A percentile compares a stretch with the other conserved stretches of the same genome.
Evolutionary conservation across 2,797 vertebrate genomes (phyloP).

Genomic region (Aythya fuligula): DNA sequence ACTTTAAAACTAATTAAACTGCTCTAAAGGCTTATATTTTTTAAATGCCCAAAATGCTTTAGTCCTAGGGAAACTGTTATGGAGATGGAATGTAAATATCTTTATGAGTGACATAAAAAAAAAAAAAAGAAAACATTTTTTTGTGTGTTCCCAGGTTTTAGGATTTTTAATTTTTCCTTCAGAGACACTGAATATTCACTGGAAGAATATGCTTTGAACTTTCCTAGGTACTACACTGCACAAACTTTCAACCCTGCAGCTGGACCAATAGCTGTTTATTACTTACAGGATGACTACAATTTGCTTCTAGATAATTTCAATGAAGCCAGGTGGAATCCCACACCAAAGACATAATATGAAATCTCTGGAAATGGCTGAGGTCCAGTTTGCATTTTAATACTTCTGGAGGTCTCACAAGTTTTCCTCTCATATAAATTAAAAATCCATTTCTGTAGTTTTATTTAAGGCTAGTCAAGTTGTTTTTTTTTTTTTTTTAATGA

Average conservation of each 20-base stretch:
- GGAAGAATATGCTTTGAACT: background rate
- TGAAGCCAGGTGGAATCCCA: background rate
- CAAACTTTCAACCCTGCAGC: background rate
- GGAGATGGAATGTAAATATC: background rate
- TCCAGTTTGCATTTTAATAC: background rate
- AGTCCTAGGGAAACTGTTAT: slow-evolving; percentile 14
- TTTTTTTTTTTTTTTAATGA: background rate
- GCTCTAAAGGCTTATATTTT: slow-evolving; percentile 40
- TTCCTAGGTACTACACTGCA: background rate
- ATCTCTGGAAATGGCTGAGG: background rate
- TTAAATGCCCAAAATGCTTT: slow-evolving; percentile 31
- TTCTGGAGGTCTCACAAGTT: background rate
- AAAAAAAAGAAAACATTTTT: background rate
- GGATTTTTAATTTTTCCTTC: background rate
- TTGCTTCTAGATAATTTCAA: background rate
- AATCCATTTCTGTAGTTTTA: background rate
- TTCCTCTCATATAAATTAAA: background rate
- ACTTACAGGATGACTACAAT: background rate
- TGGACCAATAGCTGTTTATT: background rate
- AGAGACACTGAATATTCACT: background rate
- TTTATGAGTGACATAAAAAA: background rate
- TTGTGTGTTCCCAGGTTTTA: background rate
- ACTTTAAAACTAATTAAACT: slow-evolving; percentile 65
- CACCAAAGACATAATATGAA: background rate
- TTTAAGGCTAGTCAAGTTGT: background rate